Evolutionary conservation across 1,140 invertebrate species (phyloP).

Genomic region (Drosophila bocki): DNA sequence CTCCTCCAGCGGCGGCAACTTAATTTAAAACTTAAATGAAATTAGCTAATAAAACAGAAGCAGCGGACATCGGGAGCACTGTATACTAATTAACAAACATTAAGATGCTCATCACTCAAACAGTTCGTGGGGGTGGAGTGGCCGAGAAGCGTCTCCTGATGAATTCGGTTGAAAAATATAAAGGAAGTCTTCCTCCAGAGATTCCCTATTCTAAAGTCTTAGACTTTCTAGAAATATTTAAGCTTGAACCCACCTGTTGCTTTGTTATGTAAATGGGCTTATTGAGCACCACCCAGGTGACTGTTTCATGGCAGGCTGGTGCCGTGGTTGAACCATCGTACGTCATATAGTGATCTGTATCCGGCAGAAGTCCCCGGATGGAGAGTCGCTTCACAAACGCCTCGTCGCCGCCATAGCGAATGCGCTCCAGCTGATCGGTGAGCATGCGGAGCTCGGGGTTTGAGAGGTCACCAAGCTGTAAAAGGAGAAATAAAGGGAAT

Average conservation of each 20-base stretch:
- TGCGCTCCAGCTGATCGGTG: constrained; percentile 94
- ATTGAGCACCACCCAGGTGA: constrained; percentile 98
- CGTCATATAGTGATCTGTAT: constrained; percentile 98
- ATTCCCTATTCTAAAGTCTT: background rate
- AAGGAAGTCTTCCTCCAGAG: no score
- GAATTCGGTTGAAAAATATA: constrained; percentile 15
- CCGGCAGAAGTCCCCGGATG: constrained; percentile 93
- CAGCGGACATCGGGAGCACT: constrained; percentile 19
- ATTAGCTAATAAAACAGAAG: constrained; percentile 70
- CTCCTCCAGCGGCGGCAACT: constrained; percentile 44
- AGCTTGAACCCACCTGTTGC: constrained; percentile 90
- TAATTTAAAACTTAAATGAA: constrained; percentile 73
- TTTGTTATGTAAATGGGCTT: constrained; percentile 98
- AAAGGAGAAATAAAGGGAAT: background rate
- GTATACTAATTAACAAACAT: constrained; percentile 67
- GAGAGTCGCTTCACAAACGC: constrained; percentile 93
- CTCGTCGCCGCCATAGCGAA: constrained; percentile 93
- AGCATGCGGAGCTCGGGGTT: constrained; percentile 94
- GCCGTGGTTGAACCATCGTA: constrained; percentile 98
- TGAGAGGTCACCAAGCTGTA: constrained; percentile 93
- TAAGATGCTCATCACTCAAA: constrained; percentile 59
- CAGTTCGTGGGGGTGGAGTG: background rate
- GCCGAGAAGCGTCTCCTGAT: background rate
- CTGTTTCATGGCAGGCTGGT: constrained; percentile 96
- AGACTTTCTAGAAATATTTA: background rate